Base-by-base conservation (phyloP, 1,140 invertebrate genomes). In the Diorhabda carinulata region DNA sequence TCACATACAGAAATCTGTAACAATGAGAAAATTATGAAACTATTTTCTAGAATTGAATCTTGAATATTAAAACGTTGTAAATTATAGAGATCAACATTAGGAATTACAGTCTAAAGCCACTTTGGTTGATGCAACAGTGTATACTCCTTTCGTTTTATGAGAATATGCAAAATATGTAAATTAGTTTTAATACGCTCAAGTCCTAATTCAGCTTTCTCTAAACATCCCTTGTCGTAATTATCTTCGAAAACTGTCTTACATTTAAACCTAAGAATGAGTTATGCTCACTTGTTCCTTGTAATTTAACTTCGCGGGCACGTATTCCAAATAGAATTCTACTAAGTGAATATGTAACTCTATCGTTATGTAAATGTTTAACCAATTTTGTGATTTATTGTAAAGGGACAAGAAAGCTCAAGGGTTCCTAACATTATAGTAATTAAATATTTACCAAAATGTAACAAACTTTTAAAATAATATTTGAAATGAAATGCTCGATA, bases 1-100 rank as follows among this genome's bases (percentile, higher is more conserved):
- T 91, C 91, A 80, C 90, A 91, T 69, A 92, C 83, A 60, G 90
- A 87, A 70, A 91, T 86, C 91, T 92, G 84, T 4, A 90, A 88
- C 67, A 79, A 76, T 43, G 60, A 67, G 10, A 7, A 10, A 63
- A 63, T 44, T 52, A 44, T 60, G 7, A 60, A 4, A 3, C 4
- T 52, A n/a, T 10, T 3, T 10, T 25, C 7, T 3, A 60, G 1
- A 56, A 6, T 7, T 56, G 6, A 7, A 6, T n/a, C 52, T 6
- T 6, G 6, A n/a, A 56, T 56, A 7, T n/a, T 56, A 56, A 56
- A 56, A n/a, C 52, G 52, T 7, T 56, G n/a, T 56, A 7, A n/a
- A 56, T 56, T 56, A 7, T n/a, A 56, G 6, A 56, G 6, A 56
- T n/a, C 6, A n/a, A n/a, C 6, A 6, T 56, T 56, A 7, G 6